Percentiles rank a stretch among this genome's conserved stretches.
phyloP scores from a whole-genome alignment of 92 coral and sea anemone species.

The Siderastrea siderea region DNA sequence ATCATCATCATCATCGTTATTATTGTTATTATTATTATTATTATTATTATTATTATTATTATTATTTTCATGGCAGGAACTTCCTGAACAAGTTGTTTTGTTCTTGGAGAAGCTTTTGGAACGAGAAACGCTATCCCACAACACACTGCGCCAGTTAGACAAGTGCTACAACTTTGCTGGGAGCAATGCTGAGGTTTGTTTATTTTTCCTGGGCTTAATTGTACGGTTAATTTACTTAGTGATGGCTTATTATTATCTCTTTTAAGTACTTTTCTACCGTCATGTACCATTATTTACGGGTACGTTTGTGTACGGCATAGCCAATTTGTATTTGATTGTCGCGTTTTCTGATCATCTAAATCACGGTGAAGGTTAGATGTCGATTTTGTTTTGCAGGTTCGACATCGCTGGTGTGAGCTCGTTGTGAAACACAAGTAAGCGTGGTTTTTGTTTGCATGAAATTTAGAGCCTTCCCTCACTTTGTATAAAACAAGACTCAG shows the following conservation, averaged over 20 bases:
- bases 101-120: conserved; percentile 93
- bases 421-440: conserved; percentile 96
- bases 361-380: neutral
- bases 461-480: no score
- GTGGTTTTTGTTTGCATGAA: neutral
- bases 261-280: no score
- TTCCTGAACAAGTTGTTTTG: conserved; percentile 91
- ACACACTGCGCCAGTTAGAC: conserved; percentile 92
- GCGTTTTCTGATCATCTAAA: neutral
- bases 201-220: neutral
- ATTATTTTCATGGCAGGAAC: conserved; percentile 56
- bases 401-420: conserved; percentile 99
- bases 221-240: neutral
- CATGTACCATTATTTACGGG: no score
- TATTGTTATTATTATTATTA: neutral
- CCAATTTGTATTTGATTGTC: no score
- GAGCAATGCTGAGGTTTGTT: conserved; percentile 93
- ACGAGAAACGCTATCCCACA: conserved; percentile 86
- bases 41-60: neutral
- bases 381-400: conserved; percentile 73
- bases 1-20: no score
- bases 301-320: no score
- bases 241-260: no score
- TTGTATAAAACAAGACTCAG: neutral
- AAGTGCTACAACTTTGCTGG: conserved; percentile 84